Percentiles rank a stretch among this genome's conserved stretches.
Conservation (phyloP, 53 echinoderm and acorn worm species). For the Actinopyga echinites region DNA sequence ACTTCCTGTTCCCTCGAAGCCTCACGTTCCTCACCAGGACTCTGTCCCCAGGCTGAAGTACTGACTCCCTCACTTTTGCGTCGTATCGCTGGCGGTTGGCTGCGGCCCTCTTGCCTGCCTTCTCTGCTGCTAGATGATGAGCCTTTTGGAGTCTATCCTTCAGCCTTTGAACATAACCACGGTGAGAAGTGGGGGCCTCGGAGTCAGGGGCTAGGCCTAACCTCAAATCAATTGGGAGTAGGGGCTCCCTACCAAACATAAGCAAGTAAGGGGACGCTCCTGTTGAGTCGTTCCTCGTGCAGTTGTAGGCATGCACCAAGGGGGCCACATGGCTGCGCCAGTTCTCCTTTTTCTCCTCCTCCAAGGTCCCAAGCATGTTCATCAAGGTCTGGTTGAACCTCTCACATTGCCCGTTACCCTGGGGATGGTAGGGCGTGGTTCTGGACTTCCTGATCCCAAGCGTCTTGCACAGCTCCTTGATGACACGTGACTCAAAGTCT, state of each 20-base stretch:
- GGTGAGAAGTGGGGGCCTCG: neutral
- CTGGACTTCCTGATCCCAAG: slow-evolving; percentile 42
- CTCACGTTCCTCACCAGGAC: slow-evolving; percentile 51
- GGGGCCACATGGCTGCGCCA: slow-evolving; percentile 62
- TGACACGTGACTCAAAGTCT: slow-evolving; percentile 60
- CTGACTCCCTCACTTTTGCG: slow-evolving; percentile 23
- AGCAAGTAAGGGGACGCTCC: slow-evolving; percentile 47
- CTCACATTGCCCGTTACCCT: slow-evolving; percentile 63
- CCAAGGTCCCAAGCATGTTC: slow-evolving; percentile 61
- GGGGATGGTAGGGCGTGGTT: slow-evolving; percentile 57
- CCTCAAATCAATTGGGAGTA: slow-evolving; percentile 44
- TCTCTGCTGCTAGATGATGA: slow-evolving; percentile 47
- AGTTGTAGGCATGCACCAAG: slow-evolving; percentile 63
- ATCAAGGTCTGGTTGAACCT: slow-evolving; percentile 62
- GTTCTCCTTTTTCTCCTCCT: slow-evolving; percentile 50
- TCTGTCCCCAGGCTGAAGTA: slow-evolving; percentile 32
- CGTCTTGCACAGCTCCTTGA: slow-evolving; percentile 34
- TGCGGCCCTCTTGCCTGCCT: slow-evolving; percentile 26
- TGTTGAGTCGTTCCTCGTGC: slow-evolving; percentile 38
- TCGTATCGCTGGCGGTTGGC: slow-evolving; percentile 41
- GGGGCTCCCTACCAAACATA: slow-evolving; percentile 55
- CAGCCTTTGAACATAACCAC: slow-evolving; percentile 31
- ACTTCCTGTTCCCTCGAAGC: slow-evolving; percentile 33
- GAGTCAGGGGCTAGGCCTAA: slow-evolving; percentile 37
- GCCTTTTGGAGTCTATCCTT: slow-evolving; percentile 52